Evolutionary conservation across 2,888 invertebrate species (phyloP), one percentile per base, ranked within the genome.

Genomic region (Venustoraphidia nigricollis): DNA sequence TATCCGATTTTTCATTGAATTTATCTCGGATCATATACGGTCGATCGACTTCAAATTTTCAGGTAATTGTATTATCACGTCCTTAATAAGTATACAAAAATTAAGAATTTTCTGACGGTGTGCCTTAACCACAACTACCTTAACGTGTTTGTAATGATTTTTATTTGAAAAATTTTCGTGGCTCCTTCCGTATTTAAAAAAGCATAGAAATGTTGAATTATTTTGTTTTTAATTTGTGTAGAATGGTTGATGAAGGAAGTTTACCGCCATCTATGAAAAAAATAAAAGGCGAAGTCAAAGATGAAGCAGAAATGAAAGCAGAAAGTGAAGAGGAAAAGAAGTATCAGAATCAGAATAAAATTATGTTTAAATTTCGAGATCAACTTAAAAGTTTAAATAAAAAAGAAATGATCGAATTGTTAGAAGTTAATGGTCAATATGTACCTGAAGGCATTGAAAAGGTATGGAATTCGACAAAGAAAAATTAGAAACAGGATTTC

Each of bases 371-470:
- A 45, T 69, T 77, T 53, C 69, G 81, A n/a, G 86, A 89, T 60
- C 51, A 67, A 1, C 60, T 89, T 10, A 67, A 74, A 52, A 60
- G 70, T 10, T 66, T 90, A 14, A 65, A 65, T 1, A 88, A 81
- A 57, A 57, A 62, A 1, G 76, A 87, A 11, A 66, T 90, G 48
- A 64, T 68, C 17, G 61, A 67, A 1, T 61, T 96, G 35, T 69
- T 96, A 14, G 73, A 79, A 53, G 59, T 65, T 10, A 97, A 97
- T 62, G 62, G 72, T 0, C 91, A 92, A 63, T 69, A 74, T 39
- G 62, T 86, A 46, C 79, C 83, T 0, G 48, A 62, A 48, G 86
- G 88, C 0, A 69, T 72, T 49, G 79, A 83, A 47, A 75, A 72
- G 61, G 87, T 88, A 67, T 63, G 65, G 10, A 45, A 17, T 11